Conservation (phyloP, 1,140 invertebrate species). For the Nomia melanderi region DNA sequence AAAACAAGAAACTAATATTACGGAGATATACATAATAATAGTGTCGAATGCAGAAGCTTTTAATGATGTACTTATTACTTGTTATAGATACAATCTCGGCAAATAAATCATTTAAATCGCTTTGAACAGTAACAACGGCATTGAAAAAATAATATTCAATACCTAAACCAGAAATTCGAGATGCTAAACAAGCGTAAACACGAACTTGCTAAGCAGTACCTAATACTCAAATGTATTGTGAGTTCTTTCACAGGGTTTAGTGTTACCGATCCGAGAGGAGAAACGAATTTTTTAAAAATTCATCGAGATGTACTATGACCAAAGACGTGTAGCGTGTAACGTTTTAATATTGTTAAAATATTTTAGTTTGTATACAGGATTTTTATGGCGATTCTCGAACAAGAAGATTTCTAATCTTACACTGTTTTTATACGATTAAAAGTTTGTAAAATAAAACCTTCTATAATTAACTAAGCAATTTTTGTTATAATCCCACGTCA, state of each 20-base stretch:
- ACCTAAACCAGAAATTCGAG: slow-evolving; percentile 3
- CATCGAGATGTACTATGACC: not conserved
- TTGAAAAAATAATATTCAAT: not conserved
- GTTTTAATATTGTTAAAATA: slow-evolving; percentile 5
- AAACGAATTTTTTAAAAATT: not conserved
- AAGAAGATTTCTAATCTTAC: not conserved
- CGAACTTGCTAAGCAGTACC: slow-evolving; percentile 22
- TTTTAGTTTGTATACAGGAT: not conserved
- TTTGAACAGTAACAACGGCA: not conserved
- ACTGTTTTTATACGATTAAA: not conserved
- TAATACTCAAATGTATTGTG: slow-evolving; percentile 24
- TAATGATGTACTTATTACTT: slow-evolving; percentile 11
- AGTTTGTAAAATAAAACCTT: slow-evolving; percentile 28
- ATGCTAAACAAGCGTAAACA: not conserved
- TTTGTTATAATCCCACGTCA: slow-evolving; percentile 59
- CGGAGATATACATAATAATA: not conserved
- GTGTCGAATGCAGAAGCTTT: not conserved
- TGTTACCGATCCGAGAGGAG: not conserved
- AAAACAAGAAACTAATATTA: slow-evolving; percentile 3
- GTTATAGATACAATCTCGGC: too few species aligned
- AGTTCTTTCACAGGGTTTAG: not conserved
- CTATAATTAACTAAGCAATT: not conserved
- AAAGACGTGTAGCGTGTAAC: not conserved
- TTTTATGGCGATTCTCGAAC: not conserved
- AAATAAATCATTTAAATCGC: not conserved